Percentiles rank a stretch among this genome's conserved stretches.
These are phyloP conservation scores for Microctonus aethiopoides DNA, from an alignment of 2,888 invertebrate genomes.

Conservation along the genomic window DNA sequence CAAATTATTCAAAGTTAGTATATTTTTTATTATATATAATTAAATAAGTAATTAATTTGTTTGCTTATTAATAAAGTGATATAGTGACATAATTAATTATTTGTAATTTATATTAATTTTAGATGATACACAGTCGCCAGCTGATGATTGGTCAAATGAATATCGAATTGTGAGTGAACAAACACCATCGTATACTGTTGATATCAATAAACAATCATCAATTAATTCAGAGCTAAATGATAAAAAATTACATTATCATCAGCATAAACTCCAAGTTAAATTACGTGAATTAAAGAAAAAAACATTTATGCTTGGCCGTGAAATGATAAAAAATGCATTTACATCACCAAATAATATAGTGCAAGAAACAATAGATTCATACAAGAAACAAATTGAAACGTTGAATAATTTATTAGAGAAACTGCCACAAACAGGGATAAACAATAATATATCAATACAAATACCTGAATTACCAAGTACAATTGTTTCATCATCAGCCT, in stretches of 20 bases:
- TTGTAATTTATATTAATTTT: background rate
- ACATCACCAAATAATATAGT: slow-evolving; percentile 39
- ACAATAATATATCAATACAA: background rate
- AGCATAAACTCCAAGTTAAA: slow-evolving; percentile 47
- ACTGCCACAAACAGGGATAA: slow-evolving; percentile 41
- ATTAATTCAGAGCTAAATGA: slow-evolving; percentile 32
- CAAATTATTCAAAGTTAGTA: slow-evolving; percentile 3
- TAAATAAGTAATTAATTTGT: background rate
- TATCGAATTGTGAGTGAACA: slow-evolving; percentile 51
- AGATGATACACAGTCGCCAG: background rate
- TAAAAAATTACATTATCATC: slow-evolving; percentile 45
- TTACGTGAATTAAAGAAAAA: slow-evolving; percentile 49
- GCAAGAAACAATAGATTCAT: slow-evolving; percentile 51
- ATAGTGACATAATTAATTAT: background rate
- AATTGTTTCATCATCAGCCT: slow-evolving; percentile 8
- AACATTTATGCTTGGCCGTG: slow-evolving; percentile 45
- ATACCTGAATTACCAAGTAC: background rate
- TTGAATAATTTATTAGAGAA: slow-evolving; percentile 51
- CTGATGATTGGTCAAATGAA: slow-evolving; percentile 41
- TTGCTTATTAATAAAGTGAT: background rate
- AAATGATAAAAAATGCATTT: slow-evolving; percentile 40
- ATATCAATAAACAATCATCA: background rate
- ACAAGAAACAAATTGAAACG: slow-evolving; percentile 55
- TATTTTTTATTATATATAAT: background rate
- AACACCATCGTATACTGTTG: slow-evolving; percentile 39